phyloP scores from a whole-genome alignment of 2,888 invertebrate genomes.

The Mamestra brassicae region DNA sequence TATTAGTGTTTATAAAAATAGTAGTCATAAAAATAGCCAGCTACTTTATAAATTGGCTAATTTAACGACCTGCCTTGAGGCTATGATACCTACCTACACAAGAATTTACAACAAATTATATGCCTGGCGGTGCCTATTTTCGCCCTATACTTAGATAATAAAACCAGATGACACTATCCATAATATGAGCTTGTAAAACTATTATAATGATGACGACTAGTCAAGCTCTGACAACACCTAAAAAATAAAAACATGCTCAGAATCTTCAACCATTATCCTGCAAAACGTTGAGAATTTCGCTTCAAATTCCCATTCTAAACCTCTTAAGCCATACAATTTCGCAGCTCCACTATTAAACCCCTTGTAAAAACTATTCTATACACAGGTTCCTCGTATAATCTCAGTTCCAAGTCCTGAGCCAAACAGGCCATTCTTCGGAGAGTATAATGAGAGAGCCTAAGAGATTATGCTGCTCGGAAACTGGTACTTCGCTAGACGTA shows the following conservation, averaged over 20 bases:
- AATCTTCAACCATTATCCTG: not conserved
- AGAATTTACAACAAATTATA: not conserved
- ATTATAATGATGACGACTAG: too few species aligned
- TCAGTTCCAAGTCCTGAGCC: constrained; percentile 44
- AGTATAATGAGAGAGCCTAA: constrained; percentile 56
- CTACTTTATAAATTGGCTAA: not conserved
- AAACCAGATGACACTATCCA: too few species aligned
- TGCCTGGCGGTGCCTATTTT: too few species aligned
- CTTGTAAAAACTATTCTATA: constrained; percentile 29
- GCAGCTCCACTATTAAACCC: constrained; percentile 17
- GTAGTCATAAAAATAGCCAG: too few species aligned
- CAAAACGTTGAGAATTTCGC: not conserved
- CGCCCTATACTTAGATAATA: too few species aligned
- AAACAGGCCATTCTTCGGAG: constrained; percentile 51
- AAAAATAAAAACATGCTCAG: too few species aligned
- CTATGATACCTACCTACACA: not conserved
- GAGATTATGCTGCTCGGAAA: constrained; percentile 40
- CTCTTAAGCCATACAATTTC: constrained; percentile 14
- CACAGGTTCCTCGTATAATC: constrained; percentile 28
- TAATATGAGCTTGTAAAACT: too few species aligned
- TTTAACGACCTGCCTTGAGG: too few species aligned
- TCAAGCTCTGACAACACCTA: too few species aligned
- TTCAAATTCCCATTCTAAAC: not conserved
- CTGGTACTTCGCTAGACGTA: constrained; percentile 22
- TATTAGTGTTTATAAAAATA: not conserved